phyloP scores from a whole-genome alignment of 1,140 invertebrate genomes.

The Drosophila ercepeae region DNA sequence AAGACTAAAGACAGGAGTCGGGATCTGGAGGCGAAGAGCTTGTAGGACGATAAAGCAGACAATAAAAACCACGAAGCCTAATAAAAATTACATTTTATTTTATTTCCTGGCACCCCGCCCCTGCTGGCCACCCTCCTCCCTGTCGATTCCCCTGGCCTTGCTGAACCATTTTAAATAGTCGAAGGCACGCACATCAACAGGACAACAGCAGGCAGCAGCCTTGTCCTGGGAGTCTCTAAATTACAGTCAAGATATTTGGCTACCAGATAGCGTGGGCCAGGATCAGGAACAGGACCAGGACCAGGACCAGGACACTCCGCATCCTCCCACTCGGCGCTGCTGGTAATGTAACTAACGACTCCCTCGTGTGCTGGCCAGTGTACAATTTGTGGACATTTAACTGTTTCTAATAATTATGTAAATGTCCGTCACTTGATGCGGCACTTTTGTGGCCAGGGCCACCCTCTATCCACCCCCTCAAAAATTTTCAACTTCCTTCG shows the following conservation, averaged over 20 bases:
- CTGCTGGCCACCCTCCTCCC: slow-evolving; percentile 5
- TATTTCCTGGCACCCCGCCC: slow-evolving; percentile 55
- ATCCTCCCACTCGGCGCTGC: slow-evolving; percentile 5
- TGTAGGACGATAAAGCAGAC: slow-evolving; percentile 79
- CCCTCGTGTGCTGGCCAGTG: slow-evolving; percentile 59
- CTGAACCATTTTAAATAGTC: slow-evolving; percentile 75
- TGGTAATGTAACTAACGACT: slow-evolving; percentile 72
- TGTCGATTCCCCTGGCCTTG: slow-evolving; percentile 15
- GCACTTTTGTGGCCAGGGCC: slow-evolving; percentile 44
- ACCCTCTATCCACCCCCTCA: neutral
- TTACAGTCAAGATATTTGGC: slow-evolving; percentile 62
- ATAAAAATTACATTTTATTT: slow-evolving; percentile 83
- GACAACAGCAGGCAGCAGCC: slow-evolving; percentile 10
- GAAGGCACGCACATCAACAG: slow-evolving; percentile 74
- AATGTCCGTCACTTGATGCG: slow-evolving; percentile 71
- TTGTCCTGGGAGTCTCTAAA: slow-evolving; percentile 56
- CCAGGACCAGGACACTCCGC: slow-evolving; percentile 4
- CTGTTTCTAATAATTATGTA: slow-evolving; percentile 82
- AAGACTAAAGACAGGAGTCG: slow-evolving; percentile 51
- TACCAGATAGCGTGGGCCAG: slow-evolving; percentile 63
- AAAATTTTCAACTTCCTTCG: slow-evolving; percentile 1
- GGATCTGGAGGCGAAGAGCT: slow-evolving; percentile 48
- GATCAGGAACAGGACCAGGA: no score
- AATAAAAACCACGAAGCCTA: slow-evolving; percentile 81
- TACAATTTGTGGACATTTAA: slow-evolving; percentile 81